A percentile compares a stretch with the other conserved stretches of the same genome.
Evolutionary conservation across 37 sponge, comb jelly and placozoan species (phyloP).

Genomic region (Oopsacas minuta): DNA sequence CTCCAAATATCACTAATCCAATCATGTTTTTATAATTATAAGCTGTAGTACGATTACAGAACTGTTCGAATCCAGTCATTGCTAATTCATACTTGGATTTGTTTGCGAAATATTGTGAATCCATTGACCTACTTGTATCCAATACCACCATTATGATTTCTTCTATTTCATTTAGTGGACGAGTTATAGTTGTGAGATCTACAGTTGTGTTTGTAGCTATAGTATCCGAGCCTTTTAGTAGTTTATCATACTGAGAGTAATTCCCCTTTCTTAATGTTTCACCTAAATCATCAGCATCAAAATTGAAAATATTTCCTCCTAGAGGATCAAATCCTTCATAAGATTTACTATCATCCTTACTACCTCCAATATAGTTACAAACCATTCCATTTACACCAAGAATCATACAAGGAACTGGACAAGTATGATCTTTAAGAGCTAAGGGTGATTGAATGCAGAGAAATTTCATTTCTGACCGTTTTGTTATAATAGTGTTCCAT

Average conservation of each 20-base stretch:
- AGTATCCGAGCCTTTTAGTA: neutral
- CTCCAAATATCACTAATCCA: neutral
- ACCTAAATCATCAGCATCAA: neutral
- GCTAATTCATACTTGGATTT: neutral
- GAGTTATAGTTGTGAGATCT: neutral
- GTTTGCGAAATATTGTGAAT: neutral
- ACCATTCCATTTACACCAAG: neutral
- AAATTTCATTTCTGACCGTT: neutral
- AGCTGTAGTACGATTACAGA: conserved; percentile 18
- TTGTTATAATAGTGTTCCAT: neutral
- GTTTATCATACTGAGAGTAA: neutral
- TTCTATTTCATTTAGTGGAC: neutral
- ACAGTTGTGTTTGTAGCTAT: neutral
- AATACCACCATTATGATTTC: neutral
- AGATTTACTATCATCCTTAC: neutral
- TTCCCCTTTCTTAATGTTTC: neutral
- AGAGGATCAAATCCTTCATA: neutral
- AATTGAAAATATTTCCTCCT: neutral
- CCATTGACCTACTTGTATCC: neutral
- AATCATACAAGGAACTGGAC: neutral
- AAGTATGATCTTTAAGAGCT: neutral
- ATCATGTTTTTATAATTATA: neutral
- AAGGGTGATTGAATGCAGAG: neutral
- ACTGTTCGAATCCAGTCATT: neutral
- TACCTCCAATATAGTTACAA: neutral